Evolutionary conservation across 2,113 vertebrate genomes (phyloP), one percentile per base, ranked within the genome.

Genomic region (Etheostoma cragini): DNA sequence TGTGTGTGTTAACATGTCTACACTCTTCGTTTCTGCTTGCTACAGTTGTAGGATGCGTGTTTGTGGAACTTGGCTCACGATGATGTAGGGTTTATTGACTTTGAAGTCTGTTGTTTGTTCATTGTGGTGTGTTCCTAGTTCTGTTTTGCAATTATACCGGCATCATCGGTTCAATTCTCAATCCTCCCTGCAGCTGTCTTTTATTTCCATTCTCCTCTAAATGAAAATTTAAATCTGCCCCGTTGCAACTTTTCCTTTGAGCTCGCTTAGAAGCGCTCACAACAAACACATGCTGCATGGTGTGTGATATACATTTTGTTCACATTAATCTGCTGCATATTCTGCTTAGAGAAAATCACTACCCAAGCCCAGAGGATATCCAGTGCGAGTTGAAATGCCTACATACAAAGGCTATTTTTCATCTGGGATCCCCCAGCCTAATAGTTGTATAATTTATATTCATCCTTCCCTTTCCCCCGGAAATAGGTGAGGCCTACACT

Each of bases 41-140:
- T 78, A 78, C 89, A 87, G 52, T 80, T 84, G 67, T 75, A 73
- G 82, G 81, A 8, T 26, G 73, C 60, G 17, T 35, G 80, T 69
- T 72, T 66, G 65, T 81, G 67, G 67, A 85, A 84, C 65, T 63
- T 89, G 81, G 82, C 82, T 80, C 64, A 4, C 45, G 58, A 66
- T 24, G 33, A 58, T 76, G 76, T 72, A 11, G 63, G 60, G 84
- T 92, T 91, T 89, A 88, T 92, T 87, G 84, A 90, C 89, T 87
- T 72, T 89, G 66, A 90, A 83, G 88, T 74, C 60, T 85, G 72
- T 54, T 89, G 83, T 91, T 91, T 92, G 90, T 49, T 76, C 80
- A 77, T 10, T 26, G 81, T 42, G 61, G 42, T 45, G 46, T 76
- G 85, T 69, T 63, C 49, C 61, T 70, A 1, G 42, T 66, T 82